Percentiles rank a stretch among this genome's conserved stretches.
These are phyloP conservation scores for Corythoichthys haematopterus DNA, from an alignment of 2,113 vertebrate genomes.

Conservation along the genomic window DNA sequence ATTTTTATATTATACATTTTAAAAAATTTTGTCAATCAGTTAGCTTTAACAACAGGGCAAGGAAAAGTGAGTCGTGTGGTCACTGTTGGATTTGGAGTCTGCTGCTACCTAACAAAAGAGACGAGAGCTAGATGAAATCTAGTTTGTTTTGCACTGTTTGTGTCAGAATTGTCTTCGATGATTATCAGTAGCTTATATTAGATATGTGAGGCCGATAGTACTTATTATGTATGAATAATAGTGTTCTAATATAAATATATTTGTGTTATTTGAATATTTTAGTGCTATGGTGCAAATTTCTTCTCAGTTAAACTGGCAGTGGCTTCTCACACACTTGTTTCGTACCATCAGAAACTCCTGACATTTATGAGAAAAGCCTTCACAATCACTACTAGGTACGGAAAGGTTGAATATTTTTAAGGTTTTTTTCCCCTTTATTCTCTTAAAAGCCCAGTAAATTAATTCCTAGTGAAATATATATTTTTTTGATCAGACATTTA, in stretches of 20 bases:
- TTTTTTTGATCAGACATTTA: slow-evolving; percentile 2
- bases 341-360: slow-evolving; percentile 17
- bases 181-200: slow-evolving; percentile 43
- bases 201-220: slow-evolving; percentile 42
- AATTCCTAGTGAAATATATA: background rate
- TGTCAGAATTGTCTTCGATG: slow-evolving; percentile 25
- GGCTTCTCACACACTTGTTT: slow-evolving; percentile 27
- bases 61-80: slow-evolving; percentile 9
- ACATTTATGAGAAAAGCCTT: slow-evolving; percentile 54
- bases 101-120: slow-evolving; percentile 26
- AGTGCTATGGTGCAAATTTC: slow-evolving; percentile 40
- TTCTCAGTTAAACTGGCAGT: slow-evolving; percentile 32
- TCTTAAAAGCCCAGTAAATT: too few species aligned
- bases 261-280: slow-evolving; percentile 57
- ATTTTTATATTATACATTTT: background rate
- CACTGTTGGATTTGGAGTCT: background rate
- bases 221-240: slow-evolving; percentile 52
- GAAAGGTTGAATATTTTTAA: slow-evolving; percentile 26
- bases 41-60: slow-evolving; percentile 7
- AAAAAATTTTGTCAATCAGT: background rate
- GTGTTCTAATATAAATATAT: slow-evolving; percentile 51
- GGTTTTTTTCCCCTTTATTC: background rate
- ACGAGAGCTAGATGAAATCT: slow-evolving; percentile 3
- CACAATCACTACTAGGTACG: slow-evolving; percentile 40
- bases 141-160: slow-evolving; percentile 25